phyloP scores from a whole-genome alignment of 2,113 vertebrate genomes.

The Illadopsis cleaveri region DNA sequence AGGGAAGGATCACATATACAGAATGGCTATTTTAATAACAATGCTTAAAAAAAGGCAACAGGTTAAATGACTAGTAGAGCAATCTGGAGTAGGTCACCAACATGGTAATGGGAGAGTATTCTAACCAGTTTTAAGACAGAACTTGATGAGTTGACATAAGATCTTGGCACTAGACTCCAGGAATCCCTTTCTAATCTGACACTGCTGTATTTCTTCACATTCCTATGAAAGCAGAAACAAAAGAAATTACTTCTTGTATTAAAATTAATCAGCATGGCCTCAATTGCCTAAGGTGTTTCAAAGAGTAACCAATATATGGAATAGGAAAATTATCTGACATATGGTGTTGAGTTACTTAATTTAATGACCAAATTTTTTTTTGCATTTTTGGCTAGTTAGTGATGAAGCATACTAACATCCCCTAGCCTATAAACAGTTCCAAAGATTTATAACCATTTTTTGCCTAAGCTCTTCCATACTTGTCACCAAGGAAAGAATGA shows the following conservation, averaged over 20 bases:
- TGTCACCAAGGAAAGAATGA: conserved; percentile 9
- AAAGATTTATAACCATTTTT: not conserved
- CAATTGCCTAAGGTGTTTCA: not conserved
- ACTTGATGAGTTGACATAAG: not conserved
- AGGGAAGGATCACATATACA: not conserved
- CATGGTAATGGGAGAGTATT: not conserved
- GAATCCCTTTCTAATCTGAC: not conserved
- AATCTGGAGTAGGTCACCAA: not conserved
- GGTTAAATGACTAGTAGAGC: not conserved
- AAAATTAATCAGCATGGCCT: not conserved
- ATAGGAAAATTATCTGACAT: not conserved
- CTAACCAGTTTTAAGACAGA: not conserved
- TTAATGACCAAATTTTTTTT: not conserved
- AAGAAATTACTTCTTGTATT: not conserved
- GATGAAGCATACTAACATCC: not conserved
- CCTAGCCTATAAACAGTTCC: not conserved
- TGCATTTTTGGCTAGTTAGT: not conserved
- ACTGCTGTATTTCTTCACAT: not conserved
- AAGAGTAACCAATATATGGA: not conserved
- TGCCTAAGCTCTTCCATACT: not conserved
- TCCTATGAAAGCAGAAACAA: not conserved
- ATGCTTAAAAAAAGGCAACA: not conserved
- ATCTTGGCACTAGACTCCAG: not conserved
- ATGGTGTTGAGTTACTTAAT: not conserved
- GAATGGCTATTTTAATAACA: not conserved